Conservation (phyloP, 2,797 vertebrate genomes). For the Paramormyrops hopkinsi region DNA sequence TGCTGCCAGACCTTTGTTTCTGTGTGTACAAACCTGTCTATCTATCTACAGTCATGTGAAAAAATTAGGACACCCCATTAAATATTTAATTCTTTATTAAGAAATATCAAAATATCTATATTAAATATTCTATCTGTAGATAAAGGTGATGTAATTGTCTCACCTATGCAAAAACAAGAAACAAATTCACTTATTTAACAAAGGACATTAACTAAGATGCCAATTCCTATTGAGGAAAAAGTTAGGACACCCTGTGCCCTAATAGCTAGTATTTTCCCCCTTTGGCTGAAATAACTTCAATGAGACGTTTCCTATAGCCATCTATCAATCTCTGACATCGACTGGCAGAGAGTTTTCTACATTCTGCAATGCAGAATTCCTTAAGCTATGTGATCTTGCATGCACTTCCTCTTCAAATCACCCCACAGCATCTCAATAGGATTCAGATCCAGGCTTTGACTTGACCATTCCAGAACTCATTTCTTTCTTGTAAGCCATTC, state of each 20-base stretch:
- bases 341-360: no score
- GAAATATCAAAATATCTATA: neutral
- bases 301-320: neutral
- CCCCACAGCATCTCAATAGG: no score
- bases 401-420: no score
- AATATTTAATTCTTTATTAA: neutral
- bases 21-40: neutral
- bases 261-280: neutral
- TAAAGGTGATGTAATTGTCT: neutral
- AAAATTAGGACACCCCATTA: neutral
- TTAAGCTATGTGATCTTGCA: no score
- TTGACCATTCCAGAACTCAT: no score
- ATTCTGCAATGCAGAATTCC: neutral
- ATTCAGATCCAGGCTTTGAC: no score
- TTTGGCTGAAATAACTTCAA: neutral
- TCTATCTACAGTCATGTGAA: neutral
- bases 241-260: neutral
- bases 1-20: neutral
- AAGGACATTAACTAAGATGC: neutral
- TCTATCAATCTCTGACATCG: neutral
- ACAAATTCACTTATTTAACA: neutral
- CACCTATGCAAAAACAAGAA: neutral
- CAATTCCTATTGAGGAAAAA: neutral
- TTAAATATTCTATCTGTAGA: neutral
- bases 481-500: no score